Conservation (phyloP, 2,113 vertebrate species). For the Camelus dromedarius region DNA sequence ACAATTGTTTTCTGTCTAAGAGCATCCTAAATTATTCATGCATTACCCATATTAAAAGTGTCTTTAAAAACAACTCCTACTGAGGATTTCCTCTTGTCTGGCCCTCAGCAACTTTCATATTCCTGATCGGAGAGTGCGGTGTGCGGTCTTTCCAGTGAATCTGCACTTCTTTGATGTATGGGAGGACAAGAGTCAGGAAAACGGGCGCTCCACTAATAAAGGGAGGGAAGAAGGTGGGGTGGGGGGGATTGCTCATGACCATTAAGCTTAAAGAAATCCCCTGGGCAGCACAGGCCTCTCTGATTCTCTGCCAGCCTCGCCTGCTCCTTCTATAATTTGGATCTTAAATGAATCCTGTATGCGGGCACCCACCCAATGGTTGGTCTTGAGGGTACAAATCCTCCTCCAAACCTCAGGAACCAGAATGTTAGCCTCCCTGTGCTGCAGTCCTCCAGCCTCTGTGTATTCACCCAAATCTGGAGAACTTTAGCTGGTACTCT, state of each 20-base stretch:
- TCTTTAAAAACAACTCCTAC: slow-evolving; percentile 12
- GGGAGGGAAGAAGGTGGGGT: not conserved
- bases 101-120: not conserved
- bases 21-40: slow-evolving; percentile 47
- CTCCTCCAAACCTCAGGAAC: not conserved
- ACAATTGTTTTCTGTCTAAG: slow-evolving; percentile 12
- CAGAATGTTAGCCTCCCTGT: not conserved
- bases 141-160: not conserved
- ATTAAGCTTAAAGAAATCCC: not conserved
- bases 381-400: not conserved
- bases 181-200: not conserved
- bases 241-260: not conserved
- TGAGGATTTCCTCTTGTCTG: not conserved
- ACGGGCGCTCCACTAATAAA: not conserved
- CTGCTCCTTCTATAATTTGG: not conserved
- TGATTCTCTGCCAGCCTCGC: not conserved
- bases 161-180: not conserved
- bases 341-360: not conserved
- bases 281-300: not conserved
- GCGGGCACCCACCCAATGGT: not conserved
- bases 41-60: not conserved
- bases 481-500: not conserved
- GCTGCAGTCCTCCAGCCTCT: not conserved
- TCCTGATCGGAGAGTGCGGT: not conserved
- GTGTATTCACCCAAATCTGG: not conserved